Conservation (phyloP, 2,888 invertebrate species). For the Eumacrocentrus americanus region DNA sequence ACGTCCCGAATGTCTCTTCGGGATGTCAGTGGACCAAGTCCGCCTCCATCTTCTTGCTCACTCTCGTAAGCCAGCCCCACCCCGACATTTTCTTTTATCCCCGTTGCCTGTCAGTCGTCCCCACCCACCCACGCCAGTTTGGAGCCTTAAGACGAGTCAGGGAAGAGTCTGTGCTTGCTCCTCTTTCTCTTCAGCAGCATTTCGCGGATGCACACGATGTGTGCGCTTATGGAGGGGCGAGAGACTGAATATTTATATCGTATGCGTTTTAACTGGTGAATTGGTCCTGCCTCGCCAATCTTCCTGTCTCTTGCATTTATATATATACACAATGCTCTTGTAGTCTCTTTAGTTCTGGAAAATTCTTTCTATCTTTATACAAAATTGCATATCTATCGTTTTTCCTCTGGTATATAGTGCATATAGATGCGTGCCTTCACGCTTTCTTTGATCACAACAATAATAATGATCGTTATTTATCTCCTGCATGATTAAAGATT, state of each 20-base stretch:
- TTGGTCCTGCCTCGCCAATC: not conserved
- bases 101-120: conserved; percentile 41
- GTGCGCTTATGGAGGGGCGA: not conserved
- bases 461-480: conserved; percentile 31
- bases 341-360: not conserved
- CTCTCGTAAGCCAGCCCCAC: conserved; percentile 31
- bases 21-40: conserved; percentile 34
- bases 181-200: not conserved
- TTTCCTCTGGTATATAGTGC: no score
- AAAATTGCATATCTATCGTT: no score
- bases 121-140: conserved; percentile 40
- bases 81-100: conserved; percentile 45
- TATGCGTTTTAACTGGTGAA: not conserved
- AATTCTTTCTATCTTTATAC: not conserved
- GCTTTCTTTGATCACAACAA: conserved; percentile 27
- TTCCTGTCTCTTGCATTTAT: not conserved
- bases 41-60: conserved; percentile 36
- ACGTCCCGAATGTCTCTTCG: conserved; percentile 31
- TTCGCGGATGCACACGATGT: not conserved
- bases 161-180: not conserved
- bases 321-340: not conserved
- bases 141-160: conserved; percentile 12
- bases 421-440: no score
- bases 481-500: conserved; percentile 25
- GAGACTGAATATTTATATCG: conserved; percentile 6